Evolutionary conservation across 2,888 invertebrate species (phyloP), one percentile per base, ranked within the genome.

Genomic region (Lucinisca nassula): DNA sequence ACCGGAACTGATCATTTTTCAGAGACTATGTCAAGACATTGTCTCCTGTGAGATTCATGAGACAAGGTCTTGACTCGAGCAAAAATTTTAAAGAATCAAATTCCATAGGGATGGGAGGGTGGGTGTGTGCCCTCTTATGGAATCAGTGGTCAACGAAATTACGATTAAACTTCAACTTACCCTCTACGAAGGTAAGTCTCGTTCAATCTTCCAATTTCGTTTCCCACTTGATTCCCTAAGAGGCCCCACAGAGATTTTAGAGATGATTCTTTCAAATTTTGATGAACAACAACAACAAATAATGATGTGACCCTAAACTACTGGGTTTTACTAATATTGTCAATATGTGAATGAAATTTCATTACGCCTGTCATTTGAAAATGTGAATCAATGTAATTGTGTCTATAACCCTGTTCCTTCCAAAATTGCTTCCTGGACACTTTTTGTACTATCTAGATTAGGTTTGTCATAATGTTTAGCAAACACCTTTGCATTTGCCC

Each of bases 131-230:
- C 61, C 61, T 61, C 61, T 30, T 61, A 61, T 27, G 61, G 61
- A 61, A 61, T 30, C 61, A 61, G 61, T 61, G 61, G 61, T 61
- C 61, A 61, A 61, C 61, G 61, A 61, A 61, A 61, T 61, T 61
- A 27, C 61, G 30, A 61, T 61, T 61, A 61, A 61, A 61, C 61
- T 61, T 61, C 61, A 61, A 61, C 61, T 61, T 61, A 24, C 61
- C 61, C 61, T 61, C 61, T 61, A 61, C 61, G 61, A 61, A 61
- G 61, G 61, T 61, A 61, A 61, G 61, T 61, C 61, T 61, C 61
- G 61, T 61, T 61, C 61, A 61, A 30, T 61, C n/a, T 61, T 30
- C 32, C 27, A 61, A 61, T 61, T 61, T 61, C 61, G 61, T 61
- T 61, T 61, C 61, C 61, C 61, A 61, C 61, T 61, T 27, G 61